Percentiles rank a stretch among this genome's conserved stretches.
phyloP scores from a whole-genome alignment of 92 coral and sea anemone species.

The Zoanthus solanderi region DNA sequence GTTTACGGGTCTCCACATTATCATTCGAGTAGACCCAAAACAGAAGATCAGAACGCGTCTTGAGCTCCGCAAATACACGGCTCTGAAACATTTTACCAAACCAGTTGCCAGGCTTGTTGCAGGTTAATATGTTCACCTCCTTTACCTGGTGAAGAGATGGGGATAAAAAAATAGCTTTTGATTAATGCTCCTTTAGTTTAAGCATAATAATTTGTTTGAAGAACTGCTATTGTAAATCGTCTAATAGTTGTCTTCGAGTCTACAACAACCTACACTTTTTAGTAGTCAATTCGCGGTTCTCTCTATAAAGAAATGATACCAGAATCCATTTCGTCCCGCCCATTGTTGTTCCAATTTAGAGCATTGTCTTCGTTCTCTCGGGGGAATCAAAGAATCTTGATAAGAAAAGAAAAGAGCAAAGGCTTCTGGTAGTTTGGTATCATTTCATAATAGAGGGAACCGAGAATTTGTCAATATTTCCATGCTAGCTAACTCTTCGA shows the following conservation, averaged over 20 bases:
- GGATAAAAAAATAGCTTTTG: constrained; percentile 39
- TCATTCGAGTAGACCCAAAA: constrained; percentile 27
- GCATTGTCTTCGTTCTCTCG: constrained; percentile 22
- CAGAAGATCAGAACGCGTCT: constrained; percentile 18
- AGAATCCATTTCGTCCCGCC: constrained; percentile 25
- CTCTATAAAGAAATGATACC: constrained; percentile 19
- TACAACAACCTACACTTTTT: constrained; percentile 27
- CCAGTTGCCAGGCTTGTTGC: constrained; percentile 28
- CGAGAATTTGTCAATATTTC: constrained; percentile 21
- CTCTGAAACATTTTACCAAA: constrained; percentile 4
- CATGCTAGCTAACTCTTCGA: constrained; percentile 24
- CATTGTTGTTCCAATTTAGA: constrained; percentile 19
- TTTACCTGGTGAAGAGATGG: constrained; percentile 48
- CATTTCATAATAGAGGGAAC: constrained; percentile 22
- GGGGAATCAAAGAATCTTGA: constrained; percentile 20
- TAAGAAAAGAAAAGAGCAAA: constrained; percentile 21
- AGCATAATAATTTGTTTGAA: constrained; percentile 20
- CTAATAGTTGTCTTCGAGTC: constrained; percentile 3
- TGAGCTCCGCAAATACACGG: constrained; percentile 42
- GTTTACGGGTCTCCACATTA: background rate
- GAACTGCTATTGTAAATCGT: constrained; percentile 20
- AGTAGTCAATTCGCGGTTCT: constrained; percentile 23
- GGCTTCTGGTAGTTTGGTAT: constrained; percentile 21
- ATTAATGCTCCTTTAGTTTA: constrained; percentile 16
- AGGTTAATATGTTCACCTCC: constrained; percentile 34